Base-by-base conservation (phyloP, 2,888 invertebrate species). In the Acrocyrtus sp. region DNA sequence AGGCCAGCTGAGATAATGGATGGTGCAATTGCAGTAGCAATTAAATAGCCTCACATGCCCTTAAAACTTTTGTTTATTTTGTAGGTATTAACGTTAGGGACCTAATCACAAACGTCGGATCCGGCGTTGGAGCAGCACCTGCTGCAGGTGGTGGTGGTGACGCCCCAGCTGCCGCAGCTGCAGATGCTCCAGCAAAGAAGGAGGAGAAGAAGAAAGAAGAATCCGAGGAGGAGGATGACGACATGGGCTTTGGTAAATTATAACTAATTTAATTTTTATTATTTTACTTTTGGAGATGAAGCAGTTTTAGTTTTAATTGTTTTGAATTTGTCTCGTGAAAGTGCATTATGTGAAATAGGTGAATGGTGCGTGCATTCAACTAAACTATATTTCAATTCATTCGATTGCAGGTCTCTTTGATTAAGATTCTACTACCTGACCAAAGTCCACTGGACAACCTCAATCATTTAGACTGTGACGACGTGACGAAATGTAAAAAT, bases 91-190 rank as follows among this genome's bases (percentile, higher is more conserved):
- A 96, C 84, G 91, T 98, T 66, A 95, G 94, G 83, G 94, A 95
- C 76, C 87, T 98, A 83, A 94, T 98, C 85, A 93, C 95, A 78
- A 96, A 93, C 86, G 92, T 98, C 83, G 95, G 96, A 21, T 92
- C 95, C 57, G 94, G 95, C 78, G 95, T 92, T 72, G 96, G 95
- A 73, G 89, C 92, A 80, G 94, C 92, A 27, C 91, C 94, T 57
- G 90, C 93, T 75, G 85, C 82, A 48, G 84, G 83, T 19, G 81
- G 80, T 51, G 82, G 82, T 61, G 81, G 82, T 50, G 81, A 81
- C 21, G 81, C 82, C 15, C 66, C 78, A 21, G 78, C 78, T 29
- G 91, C 88, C 72, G 91, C 88, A 78, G 90, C 82, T 65, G 81
- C 76, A 72, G 80, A 80, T 68, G 60, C 80, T 45, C 56, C 81